A percentile compares a stretch with the other conserved stretches of the same genome.
phyloP scores from a whole-genome alignment of 1,140 invertebrate genomes.

The Drosophila nebulosa region DNA sequence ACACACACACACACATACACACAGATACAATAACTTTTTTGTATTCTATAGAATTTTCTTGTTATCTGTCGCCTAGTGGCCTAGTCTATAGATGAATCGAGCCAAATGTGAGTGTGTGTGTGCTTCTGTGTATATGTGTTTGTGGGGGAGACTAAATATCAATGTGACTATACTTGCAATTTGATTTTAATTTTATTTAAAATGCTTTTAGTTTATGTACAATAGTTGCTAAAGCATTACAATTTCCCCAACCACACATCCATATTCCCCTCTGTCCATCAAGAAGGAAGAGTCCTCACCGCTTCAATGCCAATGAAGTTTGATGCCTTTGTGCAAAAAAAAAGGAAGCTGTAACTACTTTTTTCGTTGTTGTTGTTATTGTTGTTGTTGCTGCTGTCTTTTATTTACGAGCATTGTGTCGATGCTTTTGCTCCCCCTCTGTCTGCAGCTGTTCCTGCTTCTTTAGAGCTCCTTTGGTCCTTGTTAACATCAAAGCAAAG shows the following conservation, averaged over 20 bases:
- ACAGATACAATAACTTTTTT: not conserved
- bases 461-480: not conserved
- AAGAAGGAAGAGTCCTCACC: not conserved
- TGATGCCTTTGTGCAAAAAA: slow-evolving; percentile 18
- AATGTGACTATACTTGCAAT: slow-evolving; percentile 47
- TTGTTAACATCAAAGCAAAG: slow-evolving; percentile 9
- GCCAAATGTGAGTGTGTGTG: slow-evolving; percentile 28
- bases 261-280: not conserved
- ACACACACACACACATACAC: not conserved
- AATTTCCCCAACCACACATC: not conserved
- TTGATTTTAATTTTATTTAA: slow-evolving; percentile 77
- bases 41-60: not conserved
- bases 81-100: slow-evolving; percentile 28
- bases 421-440: not conserved
- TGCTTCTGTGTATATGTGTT: slow-evolving; percentile 3
- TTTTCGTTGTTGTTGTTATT: slow-evolving; percentile 43
- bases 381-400: slow-evolving; percentile 16
- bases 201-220: slow-evolving; percentile 67
- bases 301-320: slow-evolving; percentile 65
- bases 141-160: slow-evolving; percentile 9
- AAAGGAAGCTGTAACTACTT: slow-evolving; percentile 30
- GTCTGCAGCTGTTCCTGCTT: not conserved
- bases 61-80: slow-evolving; percentile 1
- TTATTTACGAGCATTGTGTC: slow-evolving; percentile 4
- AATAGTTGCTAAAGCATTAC: slow-evolving; percentile 4